Evolutionary conservation across 2,113 vertebrate species (phyloP).

Genomic region (Brachypodius melanocephalos): DNA sequence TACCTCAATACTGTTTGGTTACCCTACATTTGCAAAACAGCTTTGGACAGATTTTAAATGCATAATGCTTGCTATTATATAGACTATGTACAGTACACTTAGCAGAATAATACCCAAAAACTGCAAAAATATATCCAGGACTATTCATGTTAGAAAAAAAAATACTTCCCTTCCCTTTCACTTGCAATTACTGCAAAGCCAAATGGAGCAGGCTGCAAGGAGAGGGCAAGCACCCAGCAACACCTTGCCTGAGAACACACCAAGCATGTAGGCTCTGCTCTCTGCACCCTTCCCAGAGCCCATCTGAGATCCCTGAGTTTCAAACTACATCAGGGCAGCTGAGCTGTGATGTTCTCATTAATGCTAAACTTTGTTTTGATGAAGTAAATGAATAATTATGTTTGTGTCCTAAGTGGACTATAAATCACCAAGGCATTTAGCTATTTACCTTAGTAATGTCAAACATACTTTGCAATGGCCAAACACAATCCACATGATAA

Average conservation of each 20-base stretch:
- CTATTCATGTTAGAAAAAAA: neutral
- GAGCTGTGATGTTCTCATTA: neutral
- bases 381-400: neutral
- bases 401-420: neutral
- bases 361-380: neutral
- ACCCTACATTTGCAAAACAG: neutral
- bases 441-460: neutral
- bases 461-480: neutral
- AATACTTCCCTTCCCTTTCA: neutral
- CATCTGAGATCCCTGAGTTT: neutral
- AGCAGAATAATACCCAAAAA: neutral
- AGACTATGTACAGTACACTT: neutral
- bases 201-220: neutral
- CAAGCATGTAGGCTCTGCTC: neutral
- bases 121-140: neutral
- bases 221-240: neutral
- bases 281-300: neutral
- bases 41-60: neutral
- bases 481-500: constrained; percentile 6
- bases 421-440: constrained; percentile 17
- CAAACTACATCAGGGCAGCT: neutral
- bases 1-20: neutral
- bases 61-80: neutral
- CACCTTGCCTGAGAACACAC: fast-evolving
- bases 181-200: neutral